Conservation (phyloP, 2,797 vertebrate species). For the Catostomus latipinnis region DNA sequence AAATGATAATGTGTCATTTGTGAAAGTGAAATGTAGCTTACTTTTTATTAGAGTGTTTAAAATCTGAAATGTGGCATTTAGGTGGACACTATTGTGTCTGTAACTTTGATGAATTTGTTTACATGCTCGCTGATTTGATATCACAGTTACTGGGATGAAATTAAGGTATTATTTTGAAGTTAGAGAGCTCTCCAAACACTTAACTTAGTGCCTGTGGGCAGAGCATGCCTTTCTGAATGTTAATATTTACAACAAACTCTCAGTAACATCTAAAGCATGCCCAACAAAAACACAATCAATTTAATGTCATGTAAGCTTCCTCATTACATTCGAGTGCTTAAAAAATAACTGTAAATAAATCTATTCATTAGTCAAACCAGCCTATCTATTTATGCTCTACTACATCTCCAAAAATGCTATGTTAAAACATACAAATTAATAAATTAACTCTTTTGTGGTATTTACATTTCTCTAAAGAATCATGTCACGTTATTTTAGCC, state of each 20-base stretch:
- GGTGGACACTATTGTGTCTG: background rate
- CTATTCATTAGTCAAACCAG: background rate
- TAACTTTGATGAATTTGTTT: background rate
- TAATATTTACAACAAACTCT: slow-evolving; percentile 37
- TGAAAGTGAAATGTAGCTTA: slow-evolving; percentile 44
- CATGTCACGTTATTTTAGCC: slow-evolving; percentile 19
- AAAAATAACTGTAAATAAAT: background rate
- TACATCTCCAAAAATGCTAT: background rate
- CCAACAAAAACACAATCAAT: slow-evolving; percentile 25
- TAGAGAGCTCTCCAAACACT: slow-evolving; percentile 64
- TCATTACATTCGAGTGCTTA: too few species aligned
- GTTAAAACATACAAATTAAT: slow-evolving; percentile 18
- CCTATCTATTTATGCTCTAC: background rate
- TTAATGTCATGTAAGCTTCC: background rate
- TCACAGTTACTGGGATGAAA: slow-evolving; percentile 62
- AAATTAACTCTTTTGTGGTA: slow-evolving; percentile 21
- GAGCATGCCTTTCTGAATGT: slow-evolving; percentile 65
- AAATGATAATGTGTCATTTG: slow-evolving; percentile 66
- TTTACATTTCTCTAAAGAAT: slow-evolving; percentile 20
- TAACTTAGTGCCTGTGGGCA: slow-evolving; percentile 33
- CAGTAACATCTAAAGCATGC: slow-evolving; percentile 20
- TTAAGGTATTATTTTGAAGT: slow-evolving; percentile 61
- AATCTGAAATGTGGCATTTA: slow-evolving; percentile 16
- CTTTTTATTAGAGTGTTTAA: slow-evolving; percentile 39
- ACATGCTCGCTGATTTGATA: slow-evolving; percentile 31